Percentiles rank a stretch among this genome's conserved stretches.
Conservation (phyloP, 2,113 vertebrate species). For the Vidua macroura region DNA sequence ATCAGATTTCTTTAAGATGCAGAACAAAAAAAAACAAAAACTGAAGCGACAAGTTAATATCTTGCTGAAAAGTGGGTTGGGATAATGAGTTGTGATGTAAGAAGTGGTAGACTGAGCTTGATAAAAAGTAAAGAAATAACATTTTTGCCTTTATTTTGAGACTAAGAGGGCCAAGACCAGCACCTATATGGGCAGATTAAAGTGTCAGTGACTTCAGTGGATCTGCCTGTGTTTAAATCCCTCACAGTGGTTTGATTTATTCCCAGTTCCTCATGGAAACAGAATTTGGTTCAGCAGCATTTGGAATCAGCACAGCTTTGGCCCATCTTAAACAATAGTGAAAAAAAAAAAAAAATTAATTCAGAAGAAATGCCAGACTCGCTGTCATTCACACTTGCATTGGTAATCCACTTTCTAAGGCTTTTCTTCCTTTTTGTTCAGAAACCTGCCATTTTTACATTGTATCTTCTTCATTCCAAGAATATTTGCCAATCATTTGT, state of each 20-base stretch:
- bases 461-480: conserved; percentile 63
- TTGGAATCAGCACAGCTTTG: background rate
- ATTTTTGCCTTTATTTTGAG: background rate
- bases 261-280: background rate
- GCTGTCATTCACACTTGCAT: conserved; percentile 15
- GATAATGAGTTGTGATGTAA: background rate
- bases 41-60: background rate
- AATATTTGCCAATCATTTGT: conserved; percentile 75
- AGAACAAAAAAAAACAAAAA: background rate
- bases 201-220: background rate
- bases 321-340: background rate
- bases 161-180: background rate
- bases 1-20: background rate
- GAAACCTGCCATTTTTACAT: conserved; percentile 42
- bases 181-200: background rate
- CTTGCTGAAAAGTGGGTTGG: background rate
- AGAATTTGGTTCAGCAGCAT: background rate
- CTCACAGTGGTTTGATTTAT: background rate
- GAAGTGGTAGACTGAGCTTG: background rate
- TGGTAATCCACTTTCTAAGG: conserved; percentile 24
- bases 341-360: background rate
- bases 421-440: conserved; percentile 4
- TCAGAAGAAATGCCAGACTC: conserved; percentile 7
- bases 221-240: conserved; percentile 10
- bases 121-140: background rate